These are phyloP conservation scores for Drosophila albomicans DNA, from an alignment of 1,140 invertebrate species.

Conservation along the genomic window DNA sequence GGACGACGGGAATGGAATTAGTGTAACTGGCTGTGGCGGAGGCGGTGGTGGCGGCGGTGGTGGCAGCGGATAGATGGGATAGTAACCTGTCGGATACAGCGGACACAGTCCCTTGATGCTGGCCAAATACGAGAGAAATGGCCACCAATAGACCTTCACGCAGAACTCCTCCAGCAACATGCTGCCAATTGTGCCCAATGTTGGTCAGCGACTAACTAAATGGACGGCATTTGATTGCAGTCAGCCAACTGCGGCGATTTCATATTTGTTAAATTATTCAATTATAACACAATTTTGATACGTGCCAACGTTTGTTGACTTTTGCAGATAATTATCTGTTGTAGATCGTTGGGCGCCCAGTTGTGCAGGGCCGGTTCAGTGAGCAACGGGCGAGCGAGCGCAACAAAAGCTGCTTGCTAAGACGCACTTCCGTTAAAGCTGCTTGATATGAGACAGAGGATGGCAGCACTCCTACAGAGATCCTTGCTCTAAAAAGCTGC, in stretches of 20 bases:
- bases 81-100: slow-evolving; percentile 74
- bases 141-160: slow-evolving; percentile 80
- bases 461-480: not conserved
- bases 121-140: slow-evolving; percentile 77
- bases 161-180: slow-evolving; percentile 80
- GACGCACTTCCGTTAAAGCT: not conserved
- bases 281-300: slow-evolving; percentile 43
- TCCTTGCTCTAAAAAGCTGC: not conserved
- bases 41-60: slow-evolving; percentile 39
- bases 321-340: slow-evolving; percentile 44
- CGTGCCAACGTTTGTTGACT: slow-evolving; percentile 42
- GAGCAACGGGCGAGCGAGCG: not conserved
- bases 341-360: not conserved
- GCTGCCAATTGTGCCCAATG: slow-evolving; percentile 50
- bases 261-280: slow-evolving; percentile 60
- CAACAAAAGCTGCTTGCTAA: not conserved
- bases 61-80: slow-evolving; percentile 50
- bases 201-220: slow-evolving; percentile 49
- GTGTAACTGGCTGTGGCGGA: slow-evolving; percentile 41
- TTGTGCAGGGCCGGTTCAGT: slow-evolving; percentile 44
- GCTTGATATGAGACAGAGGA: not conserved
- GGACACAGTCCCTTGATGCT: slow-evolving; percentile 80
- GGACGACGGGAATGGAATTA: slow-evolving; percentile 48
- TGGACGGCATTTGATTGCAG: slow-evolving; percentile 42
- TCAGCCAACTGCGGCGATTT: slow-evolving; percentile 56